Base-by-base conservation (phyloP, 1,140 invertebrate genomes). In the Trialeurodes vaporariorum region DNA sequence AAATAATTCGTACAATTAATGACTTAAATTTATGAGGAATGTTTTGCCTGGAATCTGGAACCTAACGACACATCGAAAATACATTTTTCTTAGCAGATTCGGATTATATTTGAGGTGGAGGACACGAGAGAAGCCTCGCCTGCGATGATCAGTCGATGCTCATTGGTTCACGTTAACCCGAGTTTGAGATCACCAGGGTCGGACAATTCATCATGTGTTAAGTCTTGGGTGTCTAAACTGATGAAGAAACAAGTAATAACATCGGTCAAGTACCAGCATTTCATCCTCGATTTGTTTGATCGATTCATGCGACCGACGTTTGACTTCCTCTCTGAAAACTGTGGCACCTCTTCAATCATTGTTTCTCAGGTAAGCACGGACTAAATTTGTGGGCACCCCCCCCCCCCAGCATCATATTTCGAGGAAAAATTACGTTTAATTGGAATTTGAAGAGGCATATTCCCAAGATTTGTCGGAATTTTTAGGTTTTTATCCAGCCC, bases 31-130 rank as follows among this genome's bases (percentile, higher is more conserved):
- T 25, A 23, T 23, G n/a, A n/a, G n/a, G n/a, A n/a, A n/a, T n/a
- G n/a, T n/a, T n/a, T n/a, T n/a, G n/a, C n/a, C n/a, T n/a, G n/a
- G n/a, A n/a, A n/a, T n/a, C n/a, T n/a, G n/a, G n/a, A n/a, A n/a
- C n/a, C n/a, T n/a, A n/a, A n/a, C n/a, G n/a, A n/a, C n/a, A n/a
- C n/a, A n/a, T n/a, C n/a, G n/a, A n/a, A n/a, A n/a, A n/a, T n/a
- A n/a, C n/a, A n/a, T n/a, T n/a, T 49, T 5, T 49, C 17, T 68
- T 27, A 17, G 63, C 13, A 88, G 75, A 85, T 90, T 1, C 87
- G 88, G 69, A 90, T 95, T 84, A 81, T 96, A 1, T 96, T 94
- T 80, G 92, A 95, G 81, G 91, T 94, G 1, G 87, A 89, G 76
- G 92, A 95, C 78, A 79, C 95, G 24, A 83, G 90, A 2, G 88